Base-by-base conservation (phyloP, 1,140 invertebrate genomes). In the Diprion similis region DNA sequence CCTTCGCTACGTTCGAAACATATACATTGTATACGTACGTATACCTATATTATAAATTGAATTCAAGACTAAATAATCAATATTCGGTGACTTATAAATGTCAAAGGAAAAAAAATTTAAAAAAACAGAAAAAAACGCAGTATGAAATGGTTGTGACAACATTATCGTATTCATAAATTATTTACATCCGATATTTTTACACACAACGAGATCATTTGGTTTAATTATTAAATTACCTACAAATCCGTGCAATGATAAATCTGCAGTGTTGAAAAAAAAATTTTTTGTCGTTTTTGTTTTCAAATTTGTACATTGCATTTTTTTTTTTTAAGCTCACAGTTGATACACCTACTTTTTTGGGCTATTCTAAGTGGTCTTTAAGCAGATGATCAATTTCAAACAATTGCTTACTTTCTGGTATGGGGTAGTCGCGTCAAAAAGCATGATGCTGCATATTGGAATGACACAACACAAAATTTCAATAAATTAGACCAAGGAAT, bases 11-110 rank as follows among this genome's bases (percentile, higher is more conserved):
- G 51, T 59, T 8, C 24, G 24, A 37, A 37, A 37, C 24, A 37
- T 6, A 3, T 37, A 37, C 24, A 37, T 37, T 37, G 24, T 37
- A 37, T 37, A 37, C 24, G 6, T 37, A 4, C 2, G 24, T 37
- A 59, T 59, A 59, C n/a, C 11, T 13, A 59, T 15, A 59, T 15
- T 59, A 59, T 17, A 59, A 17, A 59, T 59, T 59, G 51, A 59
- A 59, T 59, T 59, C 9, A 37, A 37, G 24, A 59, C 51, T 59
- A 59, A 59, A 59, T 59, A 59, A 59, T 59, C 51, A 59, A 59
- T 59, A 59, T 59, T 59, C 51, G 9, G 51, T 59, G 6, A 37
- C 24, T 37, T 37, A 37, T 37, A 37, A 37, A 37, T 37, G 24
- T 37, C 24, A 4, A 37, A 37, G 0, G 6, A 37, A 37, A 4